Evolutionary conservation across 1,140 invertebrate genomes (phyloP).

Genomic region (Lucilia cuprina): DNA sequence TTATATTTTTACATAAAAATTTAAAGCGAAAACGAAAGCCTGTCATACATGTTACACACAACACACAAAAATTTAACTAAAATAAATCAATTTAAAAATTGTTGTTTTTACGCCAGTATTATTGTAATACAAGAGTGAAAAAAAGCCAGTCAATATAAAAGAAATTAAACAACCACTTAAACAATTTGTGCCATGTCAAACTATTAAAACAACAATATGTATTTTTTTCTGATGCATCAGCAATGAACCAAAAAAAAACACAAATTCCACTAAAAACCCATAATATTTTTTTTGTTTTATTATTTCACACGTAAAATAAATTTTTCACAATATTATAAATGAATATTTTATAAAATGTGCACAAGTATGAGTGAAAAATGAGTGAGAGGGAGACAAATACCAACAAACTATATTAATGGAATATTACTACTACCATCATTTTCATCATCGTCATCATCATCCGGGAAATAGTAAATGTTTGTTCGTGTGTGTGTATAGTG

Average conservation of each 20-base stretch:
- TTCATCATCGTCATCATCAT: background rate
- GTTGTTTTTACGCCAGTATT: background rate
- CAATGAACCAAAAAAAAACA: too few species aligned
- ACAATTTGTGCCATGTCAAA: background rate
- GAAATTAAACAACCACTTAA: background rate
- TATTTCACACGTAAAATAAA: background rate
- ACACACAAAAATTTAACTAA: background rate
- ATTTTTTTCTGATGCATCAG: background rate
- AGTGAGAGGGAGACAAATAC: background rate
- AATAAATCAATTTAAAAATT: background rate
- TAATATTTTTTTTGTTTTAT: background rate
- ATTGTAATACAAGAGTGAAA: background rate
- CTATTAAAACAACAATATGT: background rate
- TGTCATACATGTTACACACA: background rate
- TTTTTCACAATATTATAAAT: slow-evolving; percentile 8
- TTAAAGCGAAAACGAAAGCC: background rate
- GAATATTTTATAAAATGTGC: background rate
- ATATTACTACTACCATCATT: background rate
- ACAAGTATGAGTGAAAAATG: background rate
- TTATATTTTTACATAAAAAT: background rate
- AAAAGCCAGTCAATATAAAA: background rate
- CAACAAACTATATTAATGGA: background rate
- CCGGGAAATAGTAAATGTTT: background rate
- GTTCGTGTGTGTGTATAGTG: too few species aligned
- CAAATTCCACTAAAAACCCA: background rate